phyloP scores from a whole-genome alignment of 2,113 vertebrate genomes.

The Alectura lathami region DNA sequence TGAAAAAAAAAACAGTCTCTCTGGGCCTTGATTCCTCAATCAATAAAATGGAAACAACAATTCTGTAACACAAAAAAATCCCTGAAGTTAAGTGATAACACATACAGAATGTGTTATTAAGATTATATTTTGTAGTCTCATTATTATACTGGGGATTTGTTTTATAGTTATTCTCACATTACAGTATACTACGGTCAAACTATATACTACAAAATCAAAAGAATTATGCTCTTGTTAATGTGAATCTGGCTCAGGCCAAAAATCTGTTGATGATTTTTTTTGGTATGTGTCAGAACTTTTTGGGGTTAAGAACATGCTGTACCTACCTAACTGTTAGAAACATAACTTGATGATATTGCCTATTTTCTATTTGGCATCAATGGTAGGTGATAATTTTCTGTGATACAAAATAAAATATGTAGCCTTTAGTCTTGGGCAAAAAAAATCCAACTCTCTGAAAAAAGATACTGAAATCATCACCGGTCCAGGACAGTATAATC shows the following conservation, averaged over 20 bases:
- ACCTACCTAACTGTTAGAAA: neutral
- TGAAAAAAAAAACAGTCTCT: neutral
- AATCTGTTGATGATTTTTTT: neutral
- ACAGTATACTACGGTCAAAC: neutral
- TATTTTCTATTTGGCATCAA: neutral
- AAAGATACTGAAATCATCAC: neutral
- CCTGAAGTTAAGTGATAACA: neutral
- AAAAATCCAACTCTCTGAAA: neutral
- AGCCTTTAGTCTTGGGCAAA: neutral
- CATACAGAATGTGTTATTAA: neutral
- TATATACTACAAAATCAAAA: neutral
- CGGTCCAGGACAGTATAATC: neutral
- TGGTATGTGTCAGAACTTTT: neutral
- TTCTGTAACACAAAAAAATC: neutral
- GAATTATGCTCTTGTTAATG: neutral
- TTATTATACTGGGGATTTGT: neutral
- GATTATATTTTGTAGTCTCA: neutral
- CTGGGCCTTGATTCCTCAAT: conserved; percentile 1
- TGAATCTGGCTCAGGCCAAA: neutral
- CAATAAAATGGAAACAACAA: neutral
- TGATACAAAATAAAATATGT: neutral
- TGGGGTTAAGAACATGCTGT: neutral
- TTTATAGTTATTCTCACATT: neutral
- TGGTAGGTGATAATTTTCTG: neutral
- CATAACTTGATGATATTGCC: neutral